Evolutionary conservation across 2,797 vertebrate species (phyloP), one percentile per base, ranked within the genome.

Genomic region (Meriones psammophilus): DNA sequence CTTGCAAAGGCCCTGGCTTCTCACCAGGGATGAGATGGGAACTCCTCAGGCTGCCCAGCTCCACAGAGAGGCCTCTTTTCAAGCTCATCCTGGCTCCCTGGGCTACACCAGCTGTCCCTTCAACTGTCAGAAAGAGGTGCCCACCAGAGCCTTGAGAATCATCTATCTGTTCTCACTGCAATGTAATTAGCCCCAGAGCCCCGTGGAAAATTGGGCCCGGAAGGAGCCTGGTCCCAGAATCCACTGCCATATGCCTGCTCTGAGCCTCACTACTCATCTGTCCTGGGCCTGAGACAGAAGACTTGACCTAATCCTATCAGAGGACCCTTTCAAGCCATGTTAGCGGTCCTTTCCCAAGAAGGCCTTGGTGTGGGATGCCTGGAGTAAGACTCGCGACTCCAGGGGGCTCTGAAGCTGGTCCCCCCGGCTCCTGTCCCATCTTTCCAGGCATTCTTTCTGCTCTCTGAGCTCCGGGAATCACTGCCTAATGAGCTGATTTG

Each of bases 401-500:
- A 50, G 76, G 95, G 64, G 64, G 30, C 86, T 28, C 13, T 74
- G 42, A 91, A 92, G 36, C 89, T 96, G 81, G 60, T 60, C 64
- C 42, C 60, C 33, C 56, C n/a, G n/a, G 28, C 76, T 69, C 71
- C 69, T 39, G 84, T 78, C 58, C 92, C 93, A 76, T 95, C 95
- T 92, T 95, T 88, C 97, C 96, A 97, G 89, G 95, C 92, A 96
- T 81, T 68, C 78, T 90, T 54, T 62, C 22, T 50, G 54, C 74
- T 84, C 77, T 91, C 76, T 96, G 94, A 95, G 97, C 96, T 97
- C 95, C 93, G 4, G 91, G 97, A 97, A 97, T 98, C 97, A 96
- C 96, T 98, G 97, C 77, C 92, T 97, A 96, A 97, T 96, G 93
- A 94, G 97, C 97, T 89, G 97, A 98, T 95, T 97, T 95, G 98